Evolutionary conservation across 2,113 vertebrate genomes (phyloP).

Genomic region (pig (Sus scrofa)): T2T-Sscrofa CM000817.6:5101001-5101500

Average conservation of each 20-base stretch:
- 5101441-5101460: conserved; percentile 91
- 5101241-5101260: conserved; percentile 89
- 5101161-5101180: conserved; percentile 96
- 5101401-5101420: conserved; percentile 93
- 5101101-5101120: conserved; percentile 96
- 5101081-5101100: conserved; percentile 97
- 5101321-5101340: conserved; percentile 90
- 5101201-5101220: conserved; percentile 93
- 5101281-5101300: conserved; percentile 95
- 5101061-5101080: conserved; percentile 95
- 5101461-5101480: conserved; percentile 91
- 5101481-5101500: conserved; percentile 93
- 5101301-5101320: conserved; percentile 95
- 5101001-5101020: neutral
- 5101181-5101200: conserved; percentile 94
- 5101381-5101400: conserved; percentile 92
- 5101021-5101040: conserved; percentile 68
- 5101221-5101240: conserved; percentile 93
- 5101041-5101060: conserved; percentile 81
- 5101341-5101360: conserved; percentile 91
- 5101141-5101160: conserved; percentile 95
- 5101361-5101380: conserved; percentile 91
- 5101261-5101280: conserved; percentile 95
- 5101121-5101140: conserved; percentile 95
- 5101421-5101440: conserved; percentile 91